phyloP scores from a whole-genome alignment of 2,113 vertebrate genomes.

The Silurus meridionalis region DNA sequence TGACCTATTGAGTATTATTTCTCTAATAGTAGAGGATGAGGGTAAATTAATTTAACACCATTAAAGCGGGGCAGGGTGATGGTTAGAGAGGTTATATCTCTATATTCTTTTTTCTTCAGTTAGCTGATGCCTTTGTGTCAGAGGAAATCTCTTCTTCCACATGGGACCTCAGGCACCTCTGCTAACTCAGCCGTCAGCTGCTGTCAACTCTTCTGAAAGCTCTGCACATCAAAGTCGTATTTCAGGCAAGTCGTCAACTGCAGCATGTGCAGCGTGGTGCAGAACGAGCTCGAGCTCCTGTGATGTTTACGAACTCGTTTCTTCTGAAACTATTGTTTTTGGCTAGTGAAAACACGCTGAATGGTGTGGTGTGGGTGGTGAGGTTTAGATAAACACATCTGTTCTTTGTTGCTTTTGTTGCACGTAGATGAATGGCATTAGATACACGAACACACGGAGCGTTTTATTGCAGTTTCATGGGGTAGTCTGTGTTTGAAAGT shows the following conservation, averaged over 20 bases:
- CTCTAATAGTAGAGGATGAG: not conserved
- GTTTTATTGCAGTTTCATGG: slow-evolving; percentile 37
- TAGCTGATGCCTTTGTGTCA: slow-evolving; percentile 18
- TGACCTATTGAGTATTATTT: not conserved
- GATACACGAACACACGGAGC: slow-evolving; percentile 52
- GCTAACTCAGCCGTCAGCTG: slow-evolving; percentile 37
- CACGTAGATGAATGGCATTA: slow-evolving; percentile 48
- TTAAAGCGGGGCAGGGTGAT: not conserved
- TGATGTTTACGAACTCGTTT: not conserved
- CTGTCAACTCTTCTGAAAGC: slow-evolving; percentile 32
- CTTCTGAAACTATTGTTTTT: slow-evolving; percentile 24
- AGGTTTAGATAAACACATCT: slow-evolving; percentile 22
- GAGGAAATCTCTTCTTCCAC: slow-evolving; percentile 27
- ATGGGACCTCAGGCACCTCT: slow-evolving; percentile 18
- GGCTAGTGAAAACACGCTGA: slow-evolving; percentile 12
- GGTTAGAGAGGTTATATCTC: not conserved
- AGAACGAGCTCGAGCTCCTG: not conserved
- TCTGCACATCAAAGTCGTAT: slow-evolving; percentile 5
- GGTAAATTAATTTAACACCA: slow-evolving; percentile 18
- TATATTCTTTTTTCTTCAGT: slow-evolving; percentile 8
- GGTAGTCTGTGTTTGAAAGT: slow-evolving; percentile 18
- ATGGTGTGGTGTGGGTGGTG: not conserved
- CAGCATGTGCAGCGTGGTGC: slow-evolving; percentile 12
- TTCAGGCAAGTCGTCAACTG: slow-evolving; percentile 2
- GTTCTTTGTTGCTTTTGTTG: not conserved